Evolutionary conservation across 2,797 vertebrate genomes (phyloP).

Genomic region (Lindbergichthys nudifrons): DNA sequence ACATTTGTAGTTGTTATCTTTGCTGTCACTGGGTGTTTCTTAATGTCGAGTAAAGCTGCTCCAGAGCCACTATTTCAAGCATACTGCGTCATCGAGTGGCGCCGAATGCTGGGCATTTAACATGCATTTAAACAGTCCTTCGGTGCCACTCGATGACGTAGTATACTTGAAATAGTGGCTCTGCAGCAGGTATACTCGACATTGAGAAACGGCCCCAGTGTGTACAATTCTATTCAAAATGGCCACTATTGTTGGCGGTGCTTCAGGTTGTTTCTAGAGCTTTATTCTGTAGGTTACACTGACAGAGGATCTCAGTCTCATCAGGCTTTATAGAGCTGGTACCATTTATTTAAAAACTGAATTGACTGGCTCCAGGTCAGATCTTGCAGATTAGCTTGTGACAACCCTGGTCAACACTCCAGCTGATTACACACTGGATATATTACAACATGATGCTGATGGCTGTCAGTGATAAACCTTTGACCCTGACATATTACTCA

Average conservation of each 20-base stretch:
- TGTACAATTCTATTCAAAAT: conserved; percentile 17
- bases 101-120: too few species aligned
- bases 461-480: conserved; percentile 14
- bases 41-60: too few species aligned
- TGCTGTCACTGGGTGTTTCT: not conserved
- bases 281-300: not conserved
- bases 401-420: not conserved
- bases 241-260: not conserved
- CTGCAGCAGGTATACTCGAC: too few species aligned
- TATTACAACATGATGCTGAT: conserved; percentile 31
- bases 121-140: too few species aligned
- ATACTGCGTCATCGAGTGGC: too few species aligned
- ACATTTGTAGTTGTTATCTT: not conserved
- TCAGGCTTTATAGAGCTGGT: conserved; percentile 18
- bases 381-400: conserved; percentile 2
- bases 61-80: too few species aligned
- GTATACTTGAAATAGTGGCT: too few species aligned
- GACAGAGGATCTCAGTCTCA: not conserved
- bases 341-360: conserved; percentile 5
- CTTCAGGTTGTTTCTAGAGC: not conserved
- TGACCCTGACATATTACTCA: conserved; percentile 17
- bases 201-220: not conserved
- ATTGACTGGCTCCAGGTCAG: conserved; percentile 7
- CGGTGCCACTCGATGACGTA: too few species aligned
- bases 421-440: conserved; percentile 5